Evolutionary conservation across 2,888 invertebrate species (phyloP).

Genomic region (Icerya purchasi): DNA sequence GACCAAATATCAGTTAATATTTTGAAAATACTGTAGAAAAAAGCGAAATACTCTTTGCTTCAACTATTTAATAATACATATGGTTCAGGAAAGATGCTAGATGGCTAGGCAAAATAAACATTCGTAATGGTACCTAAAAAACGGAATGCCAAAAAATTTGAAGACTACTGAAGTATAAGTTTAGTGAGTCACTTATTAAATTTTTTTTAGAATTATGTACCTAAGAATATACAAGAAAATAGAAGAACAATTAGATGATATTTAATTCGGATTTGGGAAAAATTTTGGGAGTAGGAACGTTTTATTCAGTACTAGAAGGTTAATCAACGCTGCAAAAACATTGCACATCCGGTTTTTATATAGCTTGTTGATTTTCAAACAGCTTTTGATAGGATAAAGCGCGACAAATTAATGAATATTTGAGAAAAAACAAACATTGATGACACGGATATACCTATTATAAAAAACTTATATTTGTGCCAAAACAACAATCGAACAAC

Average conservation of each 20-base stretch:
- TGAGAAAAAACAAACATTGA: neutral
- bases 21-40: neutral
- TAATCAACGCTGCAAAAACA: neutral
- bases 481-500: neutral
- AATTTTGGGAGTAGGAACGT: too few relatives aligned
- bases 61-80: neutral
- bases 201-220: neutral
- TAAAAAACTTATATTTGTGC: too few relatives aligned
- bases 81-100: neutral
- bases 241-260: neutral
- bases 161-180: neutral
- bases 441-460: too few relatives aligned
- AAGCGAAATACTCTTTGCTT: neutral
- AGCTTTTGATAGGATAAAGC: neutral
- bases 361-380: neutral
- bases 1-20: neutral
- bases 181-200: neutral
- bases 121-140: neutral
- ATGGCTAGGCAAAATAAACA: neutral
- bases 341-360: neutral
- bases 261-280: too few relatives aligned
- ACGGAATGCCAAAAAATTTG: neutral
- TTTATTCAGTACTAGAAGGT: neutral
- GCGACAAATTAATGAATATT: neutral
- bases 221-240: neutral